Conservation (phyloP, 2,113 vertebrate species). For the Tetraodon nigroviridis region DNA sequence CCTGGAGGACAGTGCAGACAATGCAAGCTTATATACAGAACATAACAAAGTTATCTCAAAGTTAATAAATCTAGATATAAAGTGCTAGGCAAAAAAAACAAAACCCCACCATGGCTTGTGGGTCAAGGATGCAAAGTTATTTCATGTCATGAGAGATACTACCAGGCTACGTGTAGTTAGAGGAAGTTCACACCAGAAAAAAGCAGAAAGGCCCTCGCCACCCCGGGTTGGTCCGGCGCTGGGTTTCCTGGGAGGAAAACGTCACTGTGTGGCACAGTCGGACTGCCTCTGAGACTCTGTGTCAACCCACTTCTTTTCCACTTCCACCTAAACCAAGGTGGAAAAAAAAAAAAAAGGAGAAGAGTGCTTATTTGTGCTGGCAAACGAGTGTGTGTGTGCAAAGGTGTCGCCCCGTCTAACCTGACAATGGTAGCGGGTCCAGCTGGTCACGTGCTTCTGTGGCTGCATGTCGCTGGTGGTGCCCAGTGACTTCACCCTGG, state of each 20-base stretch:
- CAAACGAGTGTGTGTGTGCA: neutral
- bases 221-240: constrained; percentile 4
- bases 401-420: constrained; percentile 56
- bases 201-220: constrained; percentile 49
- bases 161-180: constrained; percentile 42
- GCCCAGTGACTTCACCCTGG: constrained; percentile 85
- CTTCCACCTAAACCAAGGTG: constrained; percentile 81
- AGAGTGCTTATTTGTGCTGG: constrained; percentile 1
- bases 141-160: constrained; percentile 34
- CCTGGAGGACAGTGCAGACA: constrained; percentile 61
- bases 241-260: constrained; percentile 15
- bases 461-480: constrained; percentile 88
- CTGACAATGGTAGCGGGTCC: constrained; percentile 88
- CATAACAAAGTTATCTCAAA: constrained; percentile 41
- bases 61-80: constrained; percentile 62
- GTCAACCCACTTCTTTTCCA: constrained; percentile 92
- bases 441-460: constrained; percentile 84
- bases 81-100: constrained; percentile 63
- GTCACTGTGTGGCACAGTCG: constrained; percentile 82
- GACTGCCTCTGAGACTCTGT: constrained; percentile 80
- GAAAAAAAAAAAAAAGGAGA: constrained; percentile 4
- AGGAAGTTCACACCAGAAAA: constrained; percentile 30
- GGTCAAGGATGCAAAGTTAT: constrained; percentile 43
- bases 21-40: constrained; percentile 56
- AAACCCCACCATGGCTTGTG: constrained; percentile 37